A percentile compares a stretch with the other conserved stretches of the same genome.
These are phyloP conservation scores for Alligator sinensis DNA, from an alignment of 2,113 vertebrate genomes.

Conservation along the genomic window DNA sequence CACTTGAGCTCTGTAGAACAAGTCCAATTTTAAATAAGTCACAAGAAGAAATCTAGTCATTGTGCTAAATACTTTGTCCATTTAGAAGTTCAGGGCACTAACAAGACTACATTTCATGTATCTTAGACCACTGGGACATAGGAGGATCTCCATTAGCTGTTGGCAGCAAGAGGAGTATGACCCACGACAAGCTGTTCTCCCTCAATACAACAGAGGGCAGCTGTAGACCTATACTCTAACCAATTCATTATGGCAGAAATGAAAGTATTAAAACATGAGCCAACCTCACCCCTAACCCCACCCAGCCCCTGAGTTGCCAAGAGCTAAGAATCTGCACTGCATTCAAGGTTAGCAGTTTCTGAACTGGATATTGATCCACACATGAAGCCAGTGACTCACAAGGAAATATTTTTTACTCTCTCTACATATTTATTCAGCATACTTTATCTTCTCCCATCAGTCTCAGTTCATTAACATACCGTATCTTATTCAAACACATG, in stretches of 20 bases:
- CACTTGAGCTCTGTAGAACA: neutral
- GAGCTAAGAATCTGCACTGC: rapidly evolving
- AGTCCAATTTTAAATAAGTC: neutral
- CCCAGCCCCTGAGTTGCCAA: constrained; percentile 6
- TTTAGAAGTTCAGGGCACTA: rapidly evolving
- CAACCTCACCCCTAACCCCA: no score
- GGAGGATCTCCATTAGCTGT: neutral
- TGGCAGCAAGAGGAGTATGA: neutral
- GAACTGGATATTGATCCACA: neutral
- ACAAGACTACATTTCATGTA: neutral
- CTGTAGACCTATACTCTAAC: neutral
- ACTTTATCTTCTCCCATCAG: constrained; percentile 60
- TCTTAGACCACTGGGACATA: neutral
- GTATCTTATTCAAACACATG: constrained; percentile 52
- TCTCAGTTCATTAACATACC: neutral
- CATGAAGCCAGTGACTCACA: constrained; percentile 30
- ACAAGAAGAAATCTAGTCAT: neutral
- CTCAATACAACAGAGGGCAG: neutral
- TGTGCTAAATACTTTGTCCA: neutral
- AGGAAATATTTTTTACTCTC: constrained; percentile 49
- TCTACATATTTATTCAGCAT: constrained; percentile 45
- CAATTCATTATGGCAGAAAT: rapidly evolving
- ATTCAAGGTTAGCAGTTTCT: neutral
- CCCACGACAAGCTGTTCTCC: neutral
- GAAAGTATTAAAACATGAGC: constrained; percentile 9